phyloP scores from a whole-genome alignment of 2,888 invertebrate genomes.

The Poecilus cupreus region DNA sequence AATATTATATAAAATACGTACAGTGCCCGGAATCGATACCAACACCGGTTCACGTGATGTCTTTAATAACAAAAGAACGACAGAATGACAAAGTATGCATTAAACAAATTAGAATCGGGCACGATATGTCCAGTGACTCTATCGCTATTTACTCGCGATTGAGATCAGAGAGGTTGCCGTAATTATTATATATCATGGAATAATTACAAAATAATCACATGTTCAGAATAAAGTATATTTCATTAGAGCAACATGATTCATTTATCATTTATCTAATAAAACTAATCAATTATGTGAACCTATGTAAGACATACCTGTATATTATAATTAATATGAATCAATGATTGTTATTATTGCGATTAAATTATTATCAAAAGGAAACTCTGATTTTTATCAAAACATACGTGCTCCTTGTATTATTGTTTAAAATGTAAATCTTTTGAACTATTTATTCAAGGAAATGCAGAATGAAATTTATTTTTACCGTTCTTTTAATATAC shows the following conservation, averaged over 20 bases:
- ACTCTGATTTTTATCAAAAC: too few species aligned
- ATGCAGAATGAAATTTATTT: neutral
- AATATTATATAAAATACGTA: slow-evolving; percentile 25
- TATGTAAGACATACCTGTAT: too few species aligned
- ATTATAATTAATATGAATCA: too few species aligned
- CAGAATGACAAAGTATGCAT: slow-evolving; percentile 36
- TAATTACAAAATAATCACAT: neutral
- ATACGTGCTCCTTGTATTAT: too few species aligned
- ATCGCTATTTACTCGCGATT: slow-evolving; percentile 1
- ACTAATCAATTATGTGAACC: too few species aligned
- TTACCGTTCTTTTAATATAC: neutral
- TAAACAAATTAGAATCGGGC: slow-evolving; percentile 47
- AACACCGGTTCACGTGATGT: slow-evolving; percentile 28
- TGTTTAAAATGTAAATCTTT: too few species aligned
- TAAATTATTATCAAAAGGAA: too few species aligned
- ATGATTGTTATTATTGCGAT: too few species aligned
- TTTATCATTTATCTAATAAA: too few species aligned
- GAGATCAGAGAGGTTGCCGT: neutral
- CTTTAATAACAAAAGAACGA: slow-evolving; percentile 52
- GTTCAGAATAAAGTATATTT: too few species aligned
- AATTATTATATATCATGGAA: neutral
- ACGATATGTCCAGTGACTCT: slow-evolving; percentile 18
- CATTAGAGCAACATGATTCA: too few species aligned
- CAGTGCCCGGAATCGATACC: slow-evolving; percentile 17
- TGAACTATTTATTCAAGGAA: neutral